phyloP scores from a whole-genome alignment of 2,113 vertebrate species.

The Pavo muticus region DNA sequence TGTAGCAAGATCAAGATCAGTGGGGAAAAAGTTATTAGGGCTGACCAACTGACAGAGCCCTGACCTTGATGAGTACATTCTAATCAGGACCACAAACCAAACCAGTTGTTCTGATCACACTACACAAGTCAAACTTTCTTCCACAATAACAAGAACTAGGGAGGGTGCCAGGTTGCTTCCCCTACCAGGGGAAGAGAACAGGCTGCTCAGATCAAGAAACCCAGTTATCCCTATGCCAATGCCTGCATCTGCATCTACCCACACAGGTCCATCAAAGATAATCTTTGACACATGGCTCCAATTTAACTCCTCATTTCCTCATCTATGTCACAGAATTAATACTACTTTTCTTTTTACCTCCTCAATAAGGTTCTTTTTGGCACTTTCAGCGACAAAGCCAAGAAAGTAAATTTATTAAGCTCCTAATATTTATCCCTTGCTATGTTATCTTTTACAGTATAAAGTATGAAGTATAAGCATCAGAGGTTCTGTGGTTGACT shows the following conservation, averaged over 20 bases:
- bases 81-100: not conserved
- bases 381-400: not conserved
- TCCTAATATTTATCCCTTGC: not conserved
- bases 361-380: not conserved
- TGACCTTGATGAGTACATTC: not conserved
- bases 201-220: not conserved
- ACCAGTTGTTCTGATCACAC: not conserved
- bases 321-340: not conserved
- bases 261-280: not conserved
- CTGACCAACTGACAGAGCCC: not conserved
- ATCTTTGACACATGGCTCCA: not conserved
- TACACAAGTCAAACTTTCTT: not conserved
- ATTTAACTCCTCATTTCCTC: not conserved
- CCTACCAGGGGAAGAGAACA: not conserved
- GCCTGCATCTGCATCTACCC: not conserved
- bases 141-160: not conserved
- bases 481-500: not conserved
- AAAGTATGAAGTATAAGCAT: not conserved
- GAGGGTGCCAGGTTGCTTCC: not conserved
- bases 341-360: not conserved
- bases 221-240: not conserved
- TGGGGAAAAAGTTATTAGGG: not conserved
- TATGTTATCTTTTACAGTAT: not conserved
- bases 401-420: not conserved
- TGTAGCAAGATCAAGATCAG: not conserved